Evolutionary conservation across 30 jellyfish, hydroid and myxozoan genomes (phyloP).

Genomic region (Rhopilema esculentum): DNA sequence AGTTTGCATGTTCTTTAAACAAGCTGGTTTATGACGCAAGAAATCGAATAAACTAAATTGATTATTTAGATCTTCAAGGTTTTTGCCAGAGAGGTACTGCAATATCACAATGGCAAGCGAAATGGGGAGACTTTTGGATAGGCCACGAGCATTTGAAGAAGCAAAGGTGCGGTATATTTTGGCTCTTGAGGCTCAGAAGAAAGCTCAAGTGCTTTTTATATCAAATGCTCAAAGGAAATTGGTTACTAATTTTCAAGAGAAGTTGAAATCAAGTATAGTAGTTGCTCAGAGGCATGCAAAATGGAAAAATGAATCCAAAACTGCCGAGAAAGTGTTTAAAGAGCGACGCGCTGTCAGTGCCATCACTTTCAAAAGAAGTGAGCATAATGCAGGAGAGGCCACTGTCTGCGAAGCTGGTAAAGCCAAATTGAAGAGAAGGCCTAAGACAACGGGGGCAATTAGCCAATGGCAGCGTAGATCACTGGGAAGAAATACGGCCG

Average conservation of each 20-base stretch:
- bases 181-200: constrained; percentile 55
- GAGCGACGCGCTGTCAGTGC: not conserved
- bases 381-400: not conserved
- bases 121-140: constrained; percentile 29
- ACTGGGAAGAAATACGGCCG: not conserved
- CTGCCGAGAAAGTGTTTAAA: not conserved
- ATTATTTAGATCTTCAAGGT: too few relatives aligned
- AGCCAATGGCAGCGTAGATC: not conserved
- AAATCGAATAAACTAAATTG: too few relatives aligned
- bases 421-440: not conserved
- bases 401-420: too few relatives aligned
- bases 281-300: constrained; percentile 13
- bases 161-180: constrained; percentile 15
- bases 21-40: too few relatives aligned
- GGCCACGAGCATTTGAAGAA: constrained; percentile 21
- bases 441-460: constrained; percentile 29
- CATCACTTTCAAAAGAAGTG: not conserved
- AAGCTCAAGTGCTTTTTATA: constrained; percentile 21
- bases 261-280: constrained; percentile 31
- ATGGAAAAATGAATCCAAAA: constrained; percentile 9
- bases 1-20: too few relatives aligned
- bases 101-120: not conserved
- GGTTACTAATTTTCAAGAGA: constrained; percentile 36
- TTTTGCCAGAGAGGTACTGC: not conserved
- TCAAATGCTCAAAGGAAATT: constrained; percentile 48